Evolutionary conservation across 2,797 vertebrate genomes (phyloP).

Genomic region (Neomorphus geoffroyi): DNA sequence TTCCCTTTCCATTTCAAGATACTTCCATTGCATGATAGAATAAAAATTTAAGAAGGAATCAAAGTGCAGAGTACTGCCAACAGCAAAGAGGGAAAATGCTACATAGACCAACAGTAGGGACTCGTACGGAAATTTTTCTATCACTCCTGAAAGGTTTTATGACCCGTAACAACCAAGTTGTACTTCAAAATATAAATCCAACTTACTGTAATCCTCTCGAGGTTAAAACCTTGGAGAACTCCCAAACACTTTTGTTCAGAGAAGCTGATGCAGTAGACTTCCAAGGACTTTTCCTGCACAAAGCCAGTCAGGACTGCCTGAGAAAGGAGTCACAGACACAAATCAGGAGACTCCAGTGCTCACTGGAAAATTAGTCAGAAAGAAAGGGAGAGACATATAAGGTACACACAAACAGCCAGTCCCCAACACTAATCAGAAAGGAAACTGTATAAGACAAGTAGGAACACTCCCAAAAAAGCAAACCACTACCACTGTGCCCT

Average conservation of each 20-base stretch:
- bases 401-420: neutral
- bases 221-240: neutral
- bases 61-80: neutral
- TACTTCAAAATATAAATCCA: neutral
- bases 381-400: neutral
- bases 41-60: neutral
- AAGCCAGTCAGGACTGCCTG: neutral
- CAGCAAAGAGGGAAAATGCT: neutral
- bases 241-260: neutral
- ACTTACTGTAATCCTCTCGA: slow-evolving; percentile 34
- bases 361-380: neutral
- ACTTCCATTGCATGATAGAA: neutral
- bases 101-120: accelerated
- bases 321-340: neutral
- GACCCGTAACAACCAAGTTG: neutral
- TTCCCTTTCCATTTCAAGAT: neutral
- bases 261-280: neutral
- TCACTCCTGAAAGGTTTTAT: neutral
- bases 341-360: neutral
- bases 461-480: neutral
- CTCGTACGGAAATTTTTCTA: neutral
- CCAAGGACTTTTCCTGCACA: neutral
- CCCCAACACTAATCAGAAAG: neutral
- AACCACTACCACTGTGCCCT: neutral
- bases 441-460: neutral